Evolutionary conservation across 2,113 vertebrate genomes (phyloP).

Genomic region (Cygnus buccinator): DNA sequence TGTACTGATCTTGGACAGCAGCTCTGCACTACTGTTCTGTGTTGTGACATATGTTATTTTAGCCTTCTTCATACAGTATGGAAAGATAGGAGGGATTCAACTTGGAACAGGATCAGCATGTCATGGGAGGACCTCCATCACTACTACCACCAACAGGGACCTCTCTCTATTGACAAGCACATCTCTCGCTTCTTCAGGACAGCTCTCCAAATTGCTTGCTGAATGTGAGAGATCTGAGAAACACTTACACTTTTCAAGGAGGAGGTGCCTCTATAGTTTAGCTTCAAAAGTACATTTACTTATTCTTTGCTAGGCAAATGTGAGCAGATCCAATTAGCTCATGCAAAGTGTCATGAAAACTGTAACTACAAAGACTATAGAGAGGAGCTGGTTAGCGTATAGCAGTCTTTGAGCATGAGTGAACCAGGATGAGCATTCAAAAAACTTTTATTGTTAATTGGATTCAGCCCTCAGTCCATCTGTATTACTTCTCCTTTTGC

Average conservation of each 20-base stretch:
- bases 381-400: background rate
- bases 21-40: background rate
- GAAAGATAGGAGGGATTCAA: background rate
- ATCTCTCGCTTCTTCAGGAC: fast-evolving
- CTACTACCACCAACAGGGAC: background rate
- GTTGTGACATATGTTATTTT: background rate
- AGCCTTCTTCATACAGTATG: background rate
- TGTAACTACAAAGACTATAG: background rate
- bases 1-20: background rate
- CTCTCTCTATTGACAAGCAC: background rate
- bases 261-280: background rate
- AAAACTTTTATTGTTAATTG: background rate
- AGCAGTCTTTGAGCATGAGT: background rate
- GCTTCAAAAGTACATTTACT: background rate
- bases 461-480: background rate
- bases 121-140: no score
- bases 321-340: background rate
- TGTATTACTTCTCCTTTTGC: background rate
- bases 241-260: fast-evolving
- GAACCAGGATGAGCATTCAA: background rate
- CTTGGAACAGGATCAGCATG: background rate
- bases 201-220: background rate
- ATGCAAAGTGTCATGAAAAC: background rate
- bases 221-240: background rate
- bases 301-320: background rate